Evolutionary conservation across 2,888 invertebrate species (phyloP), one percentile per base, ranked within the genome.

Genomic region (Ceratothoa steindachneri): DNA sequence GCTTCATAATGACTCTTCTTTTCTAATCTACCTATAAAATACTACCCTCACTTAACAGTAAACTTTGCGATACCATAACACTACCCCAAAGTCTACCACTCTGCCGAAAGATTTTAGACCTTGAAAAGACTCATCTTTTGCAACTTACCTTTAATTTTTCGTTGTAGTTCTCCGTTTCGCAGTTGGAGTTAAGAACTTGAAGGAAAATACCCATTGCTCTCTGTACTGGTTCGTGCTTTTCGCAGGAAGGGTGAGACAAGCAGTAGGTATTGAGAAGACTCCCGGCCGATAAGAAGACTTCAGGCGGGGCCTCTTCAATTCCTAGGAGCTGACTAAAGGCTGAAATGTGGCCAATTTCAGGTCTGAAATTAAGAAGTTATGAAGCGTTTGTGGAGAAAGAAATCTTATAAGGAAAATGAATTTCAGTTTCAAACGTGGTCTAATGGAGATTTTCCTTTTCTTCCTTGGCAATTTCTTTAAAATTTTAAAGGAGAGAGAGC

Each of bases 241-340:
- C 30, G 30, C 80, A 80, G 7, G 19, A n/a, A 7, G 60, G 64
- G 66, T 80, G 75, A 52, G 77, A 71, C 4, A 55, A 71, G 30
- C 80, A 80, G 68, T 77, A 80, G 2, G 73, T 30, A 51, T 77
- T 71, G n/a, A 77, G 67, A n/a, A 80, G 68, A 3, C 75, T 69
- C 0, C 77, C 77, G 1, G 73, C 75, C 0, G 75, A 71, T 7
- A 80, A 30, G 53, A 73, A 75, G 9, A 75, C 75, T 30, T 77
- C 74, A 5, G 72, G 69, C 5, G 71, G 67, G 3, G 74, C 74
- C 1, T 51, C 24, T 19, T 41, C 28, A 24, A 67, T 22, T 28
- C 69, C 65, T 15, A 77, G 73, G 12, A 77, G 55, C 0, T 69
- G 69, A 3, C 70, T 70, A 28, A 74, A 74, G 30, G 52, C 71